Evolutionary conservation across 37 sponge, comb jelly and placozoan species (phyloP).

Genomic region (Oopsacas minuta): DNA sequence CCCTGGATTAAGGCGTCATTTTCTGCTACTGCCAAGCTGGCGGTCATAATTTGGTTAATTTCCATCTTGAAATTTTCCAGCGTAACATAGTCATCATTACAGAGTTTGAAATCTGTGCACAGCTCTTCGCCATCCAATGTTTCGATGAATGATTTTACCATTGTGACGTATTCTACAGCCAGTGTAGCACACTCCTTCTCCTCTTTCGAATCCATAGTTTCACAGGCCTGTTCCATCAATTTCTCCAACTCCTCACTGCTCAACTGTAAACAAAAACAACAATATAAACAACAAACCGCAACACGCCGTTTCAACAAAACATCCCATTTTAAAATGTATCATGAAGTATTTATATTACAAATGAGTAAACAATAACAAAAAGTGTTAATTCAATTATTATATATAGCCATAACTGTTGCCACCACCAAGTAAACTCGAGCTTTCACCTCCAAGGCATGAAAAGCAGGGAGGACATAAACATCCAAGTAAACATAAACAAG

Average conservation of each 20-base stretch:
- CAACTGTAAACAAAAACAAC: conserved; percentile 1
- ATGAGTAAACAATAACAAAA: neutral
- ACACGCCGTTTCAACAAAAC: too few relatives aligned
- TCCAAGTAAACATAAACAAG: conserved; percentile 15
- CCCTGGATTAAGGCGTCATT: neutral
- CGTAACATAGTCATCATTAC: neutral
- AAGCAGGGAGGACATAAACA: conserved; percentile 6
- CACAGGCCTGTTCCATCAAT: neutral
- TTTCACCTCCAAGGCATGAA: neutral
- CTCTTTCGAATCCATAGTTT: neutral
- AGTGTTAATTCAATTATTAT: neutral
- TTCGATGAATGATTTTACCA: neutral
- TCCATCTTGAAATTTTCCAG: neutral
- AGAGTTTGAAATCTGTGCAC: neutral
- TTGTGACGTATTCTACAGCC: neutral
- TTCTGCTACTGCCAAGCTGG: neutral
- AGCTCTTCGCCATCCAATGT: neutral
- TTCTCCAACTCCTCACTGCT: neutral
- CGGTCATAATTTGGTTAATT: neutral
- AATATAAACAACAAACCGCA: neutral
- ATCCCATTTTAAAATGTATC: neutral
- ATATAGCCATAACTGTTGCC: conserved; percentile 11
- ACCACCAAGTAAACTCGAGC: neutral
- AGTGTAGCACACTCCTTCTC: neutral
- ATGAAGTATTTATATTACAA: neutral